A percentile compares a stretch with the other conserved stretches of the same genome.
Evolutionary conservation across 2,888 invertebrate genomes (phyloP).

Genomic region (Tinea trinotella): DNA sequence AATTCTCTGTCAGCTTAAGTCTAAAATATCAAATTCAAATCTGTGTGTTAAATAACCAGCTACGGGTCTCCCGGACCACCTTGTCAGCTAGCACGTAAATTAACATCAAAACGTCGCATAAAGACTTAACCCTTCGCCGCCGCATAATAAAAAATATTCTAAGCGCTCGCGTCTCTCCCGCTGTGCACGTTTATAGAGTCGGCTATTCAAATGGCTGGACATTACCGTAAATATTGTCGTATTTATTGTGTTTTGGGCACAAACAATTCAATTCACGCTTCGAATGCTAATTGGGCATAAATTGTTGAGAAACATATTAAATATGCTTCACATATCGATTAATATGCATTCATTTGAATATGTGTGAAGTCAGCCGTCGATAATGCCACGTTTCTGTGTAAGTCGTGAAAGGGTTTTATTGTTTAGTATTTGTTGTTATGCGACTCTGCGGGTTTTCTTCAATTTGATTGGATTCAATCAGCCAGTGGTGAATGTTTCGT

Average conservation of each 20-base stretch:
- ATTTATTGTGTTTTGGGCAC: conserved; percentile 66
- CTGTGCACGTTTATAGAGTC: conserved; percentile 40
- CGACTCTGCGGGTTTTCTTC: conserved; percentile 3
- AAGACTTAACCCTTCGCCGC: conserved; percentile 63
- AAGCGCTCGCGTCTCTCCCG: conserved; percentile 35
- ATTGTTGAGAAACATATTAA: conserved; percentile 64
- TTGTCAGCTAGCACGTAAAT: conserved; percentile 55
- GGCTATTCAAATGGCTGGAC: conserved; percentile 57
- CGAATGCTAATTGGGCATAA: conserved; percentile 67
- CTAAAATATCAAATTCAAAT: conserved; percentile 62
- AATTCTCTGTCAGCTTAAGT: conserved; percentile 50
- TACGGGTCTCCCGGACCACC: conserved; percentile 49
- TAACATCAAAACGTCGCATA: conserved; percentile 60
- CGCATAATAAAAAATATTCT: conserved; percentile 44
- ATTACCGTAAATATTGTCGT: conserved; percentile 71
- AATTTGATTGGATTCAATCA: conserved; percentile 10
- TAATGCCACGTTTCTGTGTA: conserved; percentile 47
- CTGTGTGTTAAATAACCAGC: conserved; percentile 26
- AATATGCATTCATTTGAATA: conserved; percentile 62
- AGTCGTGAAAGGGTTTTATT: conserved; percentile 35
- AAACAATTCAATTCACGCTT: conserved; percentile 71
- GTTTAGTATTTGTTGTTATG: conserved; percentile 23
- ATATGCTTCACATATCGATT: conserved; percentile 64
- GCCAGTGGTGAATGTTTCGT: neutral
- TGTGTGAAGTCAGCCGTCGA: conserved; percentile 45